A percentile compares a stretch with the other conserved stretches of the same genome.
Conservation (phyloP, 2,888 invertebrate species). For the Drosophila putrida region DNA sequence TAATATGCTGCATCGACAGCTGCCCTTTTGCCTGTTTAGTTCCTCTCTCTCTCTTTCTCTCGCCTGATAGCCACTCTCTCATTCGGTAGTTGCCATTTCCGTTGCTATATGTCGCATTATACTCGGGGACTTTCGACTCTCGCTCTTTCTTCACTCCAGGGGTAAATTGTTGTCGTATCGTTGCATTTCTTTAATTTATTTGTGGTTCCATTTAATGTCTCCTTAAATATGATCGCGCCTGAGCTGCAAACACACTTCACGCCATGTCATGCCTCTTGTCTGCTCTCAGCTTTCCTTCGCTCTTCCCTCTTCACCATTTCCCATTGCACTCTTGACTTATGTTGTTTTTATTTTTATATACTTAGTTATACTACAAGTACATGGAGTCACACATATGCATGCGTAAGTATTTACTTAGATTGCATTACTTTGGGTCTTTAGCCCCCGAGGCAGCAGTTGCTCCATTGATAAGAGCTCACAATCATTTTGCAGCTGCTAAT, state of each 20-base stretch:
- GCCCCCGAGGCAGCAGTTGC: constrained; percentile 7
- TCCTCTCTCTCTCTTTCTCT: constrained; percentile 5
- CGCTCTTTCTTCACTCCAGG: constrained; percentile 47
- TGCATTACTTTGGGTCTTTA: constrained; percentile 27
- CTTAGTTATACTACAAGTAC: neutral
- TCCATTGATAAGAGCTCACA: constrained; percentile 47
- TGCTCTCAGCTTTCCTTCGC: neutral
- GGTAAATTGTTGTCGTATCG: constrained; percentile 54
- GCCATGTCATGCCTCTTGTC: constrained; percentile 7
- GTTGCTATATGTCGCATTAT: constrained; percentile 37
- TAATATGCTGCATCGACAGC: constrained; percentile 59
- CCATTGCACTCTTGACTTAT: constrained; percentile 5
- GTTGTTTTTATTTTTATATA: constrained; percentile 17
- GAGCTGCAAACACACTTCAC: constrained; percentile 19
- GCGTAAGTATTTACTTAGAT: constrained; percentile 31
- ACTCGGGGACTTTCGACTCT: constrained; percentile 10
- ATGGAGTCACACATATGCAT: neutral
- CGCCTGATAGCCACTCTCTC: constrained; percentile 4
- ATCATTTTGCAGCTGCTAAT: constrained; percentile 14
- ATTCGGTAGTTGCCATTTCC: constrained; percentile 66
- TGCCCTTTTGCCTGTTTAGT: constrained; percentile 54
- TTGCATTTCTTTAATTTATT: constrained; percentile 59
- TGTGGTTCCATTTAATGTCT: constrained; percentile 44
- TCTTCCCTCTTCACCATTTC: neutral
- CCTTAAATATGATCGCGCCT: constrained; percentile 35